These are phyloP conservation scores for Brachymystax lenok DNA, from an alignment of 2,797 vertebrate species.

Conservation along the genomic window DNA sequence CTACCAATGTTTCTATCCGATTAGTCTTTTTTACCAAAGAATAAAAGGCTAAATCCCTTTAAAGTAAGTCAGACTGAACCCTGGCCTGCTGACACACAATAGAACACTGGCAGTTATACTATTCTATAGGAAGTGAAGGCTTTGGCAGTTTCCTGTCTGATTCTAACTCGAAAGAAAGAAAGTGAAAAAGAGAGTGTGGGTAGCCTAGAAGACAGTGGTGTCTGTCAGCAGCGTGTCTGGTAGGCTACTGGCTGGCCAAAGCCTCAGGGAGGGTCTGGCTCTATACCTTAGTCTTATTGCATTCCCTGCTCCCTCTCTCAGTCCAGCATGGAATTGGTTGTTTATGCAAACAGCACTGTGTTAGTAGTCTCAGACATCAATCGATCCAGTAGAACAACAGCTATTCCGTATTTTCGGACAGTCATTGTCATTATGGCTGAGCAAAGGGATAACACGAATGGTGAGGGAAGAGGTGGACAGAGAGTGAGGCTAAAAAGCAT, in stretches of 20 bases:
- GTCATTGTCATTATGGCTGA: background rate
- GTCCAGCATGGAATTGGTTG: no score
- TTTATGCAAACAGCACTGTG: no score
- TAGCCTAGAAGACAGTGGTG: no score
- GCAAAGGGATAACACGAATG: background rate
- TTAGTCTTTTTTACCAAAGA: background rate
- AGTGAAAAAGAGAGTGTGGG: no score
- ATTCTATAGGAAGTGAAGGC: background rate
- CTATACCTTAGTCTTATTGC: no score
- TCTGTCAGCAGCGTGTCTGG: no score
- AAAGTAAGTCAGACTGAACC: background rate
- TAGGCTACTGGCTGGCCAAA: no score
- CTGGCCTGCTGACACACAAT: background rate
- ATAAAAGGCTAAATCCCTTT: background rate
- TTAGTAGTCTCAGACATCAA: background rate
- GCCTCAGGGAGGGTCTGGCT: no score
- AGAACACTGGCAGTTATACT: background rate
- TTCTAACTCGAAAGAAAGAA: no score
- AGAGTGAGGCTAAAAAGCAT: background rate
- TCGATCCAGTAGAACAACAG: background rate
- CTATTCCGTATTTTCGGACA: background rate
- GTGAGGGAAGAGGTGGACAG: background rate
- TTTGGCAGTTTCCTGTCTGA: background rate
- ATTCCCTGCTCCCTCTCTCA: no score
- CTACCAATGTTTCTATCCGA: background rate